phyloP scores from a whole-genome alignment of 2,888 invertebrate species.

The Zhengitettix transpicula region DNA sequence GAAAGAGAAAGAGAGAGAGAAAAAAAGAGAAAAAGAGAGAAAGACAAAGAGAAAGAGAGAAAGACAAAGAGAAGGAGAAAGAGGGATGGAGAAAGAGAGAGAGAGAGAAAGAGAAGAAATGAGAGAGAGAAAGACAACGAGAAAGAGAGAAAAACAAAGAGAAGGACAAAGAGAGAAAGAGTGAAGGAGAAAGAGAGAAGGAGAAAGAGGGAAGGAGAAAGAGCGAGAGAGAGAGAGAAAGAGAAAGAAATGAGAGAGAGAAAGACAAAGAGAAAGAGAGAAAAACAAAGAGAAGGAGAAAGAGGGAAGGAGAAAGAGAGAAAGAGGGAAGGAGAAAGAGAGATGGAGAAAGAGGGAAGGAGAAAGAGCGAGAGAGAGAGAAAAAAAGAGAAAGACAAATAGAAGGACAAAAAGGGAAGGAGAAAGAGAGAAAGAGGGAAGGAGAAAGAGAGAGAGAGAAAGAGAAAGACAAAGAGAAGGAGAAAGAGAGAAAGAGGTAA shows the following conservation, averaged over 20 bases:
- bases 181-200: neutral
- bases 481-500: neutral
- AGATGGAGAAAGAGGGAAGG: neutral
- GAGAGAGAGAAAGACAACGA: neutral
- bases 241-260: too few relatives aligned
- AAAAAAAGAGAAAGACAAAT: neutral
- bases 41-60: neutral
- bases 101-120: neutral
- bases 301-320: neutral
- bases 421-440: neutral
- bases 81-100: neutral
- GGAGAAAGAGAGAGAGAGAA: neutral
- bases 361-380: too few relatives aligned
- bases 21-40: neutral
- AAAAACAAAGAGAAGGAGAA: too few relatives aligned
- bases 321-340: neutral
- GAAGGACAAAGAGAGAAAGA: too few relatives aligned
- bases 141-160: too few relatives aligned
- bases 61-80: neutral
- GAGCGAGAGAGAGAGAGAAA: too few relatives aligned
- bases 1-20: too few relatives aligned
- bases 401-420: neutral
- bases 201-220: neutral
- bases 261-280: neutral
- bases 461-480: neutral